Evolutionary conservation across 2,113 vertebrate species (phyloP).

Genomic region (Pardalotus punctatus): DNA sequence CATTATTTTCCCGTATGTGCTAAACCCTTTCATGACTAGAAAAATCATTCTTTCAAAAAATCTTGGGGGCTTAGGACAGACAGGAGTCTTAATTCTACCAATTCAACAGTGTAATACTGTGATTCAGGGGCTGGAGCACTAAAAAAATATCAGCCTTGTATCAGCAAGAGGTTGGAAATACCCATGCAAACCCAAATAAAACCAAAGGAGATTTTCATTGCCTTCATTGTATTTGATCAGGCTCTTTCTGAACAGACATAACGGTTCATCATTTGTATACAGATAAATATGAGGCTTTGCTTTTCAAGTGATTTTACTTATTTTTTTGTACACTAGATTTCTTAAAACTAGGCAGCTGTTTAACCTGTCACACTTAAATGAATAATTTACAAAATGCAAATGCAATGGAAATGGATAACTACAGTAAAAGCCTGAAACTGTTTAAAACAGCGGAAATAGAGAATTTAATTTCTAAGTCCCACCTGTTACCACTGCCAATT

Average conservation of each 20-base stretch:
- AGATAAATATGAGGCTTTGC: not conserved
- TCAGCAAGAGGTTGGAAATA: not conserved
- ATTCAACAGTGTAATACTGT: not conserved
- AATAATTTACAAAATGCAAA: not conserved
- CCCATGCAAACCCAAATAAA: not conserved
- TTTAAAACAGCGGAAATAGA: not conserved
- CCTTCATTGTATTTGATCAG: not conserved
- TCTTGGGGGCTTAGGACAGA: not conserved
- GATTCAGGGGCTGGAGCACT: not conserved
- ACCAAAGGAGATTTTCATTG: not conserved
- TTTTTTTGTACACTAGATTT: not conserved
- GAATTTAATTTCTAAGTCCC: not conserved
- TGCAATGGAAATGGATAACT: not conserved
- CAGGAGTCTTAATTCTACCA: not conserved
- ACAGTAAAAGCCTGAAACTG: not conserved
- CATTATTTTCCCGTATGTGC: not conserved
- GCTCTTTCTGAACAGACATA: not conserved
- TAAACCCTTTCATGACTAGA: not conserved
- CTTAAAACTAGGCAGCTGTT: not conserved
- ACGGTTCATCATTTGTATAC: not conserved
- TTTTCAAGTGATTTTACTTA: not conserved
- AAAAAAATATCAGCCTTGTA: not conserved
- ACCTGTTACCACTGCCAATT: not conserved
- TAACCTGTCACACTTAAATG: not conserved
- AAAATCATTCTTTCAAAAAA: not conserved